Evolutionary conservation across 2,888 invertebrate genomes (phyloP), one percentile per base, ranked within the genome.

Genomic region (Philopedon plagiatum): DNA sequence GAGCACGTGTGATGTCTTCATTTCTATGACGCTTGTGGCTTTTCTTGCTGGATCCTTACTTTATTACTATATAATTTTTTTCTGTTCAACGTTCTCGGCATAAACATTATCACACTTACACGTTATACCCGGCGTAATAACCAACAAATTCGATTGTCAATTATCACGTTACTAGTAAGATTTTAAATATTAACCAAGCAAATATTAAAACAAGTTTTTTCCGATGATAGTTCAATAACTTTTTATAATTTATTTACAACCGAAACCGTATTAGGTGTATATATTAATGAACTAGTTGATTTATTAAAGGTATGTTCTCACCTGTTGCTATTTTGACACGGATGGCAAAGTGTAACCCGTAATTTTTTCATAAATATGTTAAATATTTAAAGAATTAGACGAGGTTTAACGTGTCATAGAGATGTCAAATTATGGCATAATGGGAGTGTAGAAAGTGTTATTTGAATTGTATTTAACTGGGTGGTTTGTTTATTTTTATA

Each of bases 311-410:
- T 9, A 58, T 13, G 34, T 77, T 78, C 75, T 73, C 77, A 80
- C 80, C 79, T 80, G 80, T 80, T 80, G 80, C 77, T 56, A 64
- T 65, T 57, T 60, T 51, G 68, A 71, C 72, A 69, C 26, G 49
- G 26, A 34, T 56, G 13, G 37, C 60, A 0, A 18, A 32, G 21
- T 58, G 34, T 62, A 68, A 61, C 68, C 37, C 19, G 67, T 67
- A 67, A 67, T 66, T 66, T 67, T 51, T 67, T 67, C 67, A 67
- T 67, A 67, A 46, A 60, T 44, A 60, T 11, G 34, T 58, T 67
- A 44, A 67, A 67, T 67, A 67, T 67, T 67, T 51, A 67, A 67
- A 19, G 54, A 49, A 57, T 54, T 44, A 19, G 54, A 32, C 39
- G 51, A 54, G 18, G 51, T 39, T 54, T 19, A 32, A 51, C 51